Evolutionary conservation across 2,797 vertebrate species (phyloP).

Genomic region (Pelobates cultripes): DNA sequence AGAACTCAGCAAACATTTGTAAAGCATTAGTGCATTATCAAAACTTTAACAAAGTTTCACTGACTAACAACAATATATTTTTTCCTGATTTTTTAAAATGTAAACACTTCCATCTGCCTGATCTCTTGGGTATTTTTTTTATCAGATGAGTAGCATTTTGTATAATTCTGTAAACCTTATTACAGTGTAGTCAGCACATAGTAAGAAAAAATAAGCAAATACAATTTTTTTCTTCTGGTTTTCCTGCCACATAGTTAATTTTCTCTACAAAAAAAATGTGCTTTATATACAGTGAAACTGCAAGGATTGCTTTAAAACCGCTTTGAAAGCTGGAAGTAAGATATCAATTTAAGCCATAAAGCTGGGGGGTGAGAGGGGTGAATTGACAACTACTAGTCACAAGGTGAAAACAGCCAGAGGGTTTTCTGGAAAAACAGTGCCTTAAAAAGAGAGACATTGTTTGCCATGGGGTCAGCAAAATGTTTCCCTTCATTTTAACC

Average conservation of each 20-base stretch:
- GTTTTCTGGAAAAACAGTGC: constrained; percentile 21
- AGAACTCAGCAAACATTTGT: no score
- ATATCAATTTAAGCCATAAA: constrained; percentile 27
- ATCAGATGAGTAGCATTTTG: constrained; percentile 29
- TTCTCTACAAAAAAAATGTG: constrained; percentile 12
- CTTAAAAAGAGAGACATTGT: background rate
- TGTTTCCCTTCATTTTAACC: background rate
- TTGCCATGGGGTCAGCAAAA: constrained; percentile 14
- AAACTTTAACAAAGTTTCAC: background rate
- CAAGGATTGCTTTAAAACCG: constrained; percentile 13
- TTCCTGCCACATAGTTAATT: constrained; percentile 46
- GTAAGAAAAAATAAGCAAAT: constrained; percentile 36
- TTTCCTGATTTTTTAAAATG: background rate
- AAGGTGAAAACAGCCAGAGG: constrained; percentile 30
- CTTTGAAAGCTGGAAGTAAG: constrained; percentile 7
- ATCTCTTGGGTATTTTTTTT: constrained; percentile 26
- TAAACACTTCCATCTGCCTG: constrained; percentile 40
- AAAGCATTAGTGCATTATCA: no score
- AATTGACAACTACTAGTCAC: constrained; percentile 40
- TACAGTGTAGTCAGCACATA: constrained; percentile 45
- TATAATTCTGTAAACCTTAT: constrained; percentile 28
- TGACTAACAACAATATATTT: background rate
- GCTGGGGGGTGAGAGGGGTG: background rate
- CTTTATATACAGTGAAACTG: constrained; percentile 4
- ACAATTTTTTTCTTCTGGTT: constrained; percentile 18